phyloP scores from a whole-genome alignment of 2,888 invertebrate genomes.

The Andrena marginata region DNA sequence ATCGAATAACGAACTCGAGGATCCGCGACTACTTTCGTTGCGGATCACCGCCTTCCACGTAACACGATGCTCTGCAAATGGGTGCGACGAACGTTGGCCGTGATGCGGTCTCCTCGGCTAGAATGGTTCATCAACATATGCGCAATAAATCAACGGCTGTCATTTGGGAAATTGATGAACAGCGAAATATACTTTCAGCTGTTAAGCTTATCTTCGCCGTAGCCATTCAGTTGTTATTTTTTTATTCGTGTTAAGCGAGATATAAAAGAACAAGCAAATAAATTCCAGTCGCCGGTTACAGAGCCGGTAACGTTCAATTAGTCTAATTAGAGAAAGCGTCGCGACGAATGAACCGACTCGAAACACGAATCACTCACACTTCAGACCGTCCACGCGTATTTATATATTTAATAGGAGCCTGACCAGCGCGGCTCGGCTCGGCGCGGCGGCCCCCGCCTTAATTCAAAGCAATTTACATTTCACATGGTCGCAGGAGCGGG shows the following conservation, averaged over 20 bases:
- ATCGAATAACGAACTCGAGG: no score
- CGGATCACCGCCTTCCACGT: no score
- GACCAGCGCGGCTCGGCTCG: background rate
- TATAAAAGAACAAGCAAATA: background rate
- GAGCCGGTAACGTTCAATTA: slow-evolving; percentile 14
- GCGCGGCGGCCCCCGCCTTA: slow-evolving; percentile 68
- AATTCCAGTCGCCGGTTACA: background rate
- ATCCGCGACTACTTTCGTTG: no score
- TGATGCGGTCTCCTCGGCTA: no score
- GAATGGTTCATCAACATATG: background rate
- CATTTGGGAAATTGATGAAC: background rate
- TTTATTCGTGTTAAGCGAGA: background rate
- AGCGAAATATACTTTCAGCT: background rate
- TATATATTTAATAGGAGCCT: slow-evolving; percentile 34
- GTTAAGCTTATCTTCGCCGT: background rate
- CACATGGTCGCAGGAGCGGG: slow-evolving; percentile 72
- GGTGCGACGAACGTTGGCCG: no score
- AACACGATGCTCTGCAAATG: no score
- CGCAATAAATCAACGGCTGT: background rate
- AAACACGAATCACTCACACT: slow-evolving; percentile 1
- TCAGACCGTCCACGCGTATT: slow-evolving; percentile 44
- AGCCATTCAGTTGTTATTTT: background rate
- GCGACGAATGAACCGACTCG: background rate
- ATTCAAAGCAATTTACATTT: slow-evolving; percentile 81
- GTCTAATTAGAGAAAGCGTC: slow-evolving; percentile 21